Conservation (phyloP, 2,888 invertebrate species). For the Thyatira batis region DNA sequence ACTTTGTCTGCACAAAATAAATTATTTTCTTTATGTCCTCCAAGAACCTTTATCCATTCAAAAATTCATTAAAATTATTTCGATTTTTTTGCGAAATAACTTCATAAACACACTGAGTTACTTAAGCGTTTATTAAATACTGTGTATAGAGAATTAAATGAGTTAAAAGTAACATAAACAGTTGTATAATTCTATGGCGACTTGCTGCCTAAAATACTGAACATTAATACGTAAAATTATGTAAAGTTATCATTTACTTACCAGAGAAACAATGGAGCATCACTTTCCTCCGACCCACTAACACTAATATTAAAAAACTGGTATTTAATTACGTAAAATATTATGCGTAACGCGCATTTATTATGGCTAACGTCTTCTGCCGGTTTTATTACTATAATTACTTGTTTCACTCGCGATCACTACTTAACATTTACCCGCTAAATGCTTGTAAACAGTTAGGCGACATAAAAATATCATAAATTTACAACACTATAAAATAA, state of each 20-base stretch:
- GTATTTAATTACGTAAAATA: conserved; percentile 33
- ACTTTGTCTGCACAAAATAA: no score
- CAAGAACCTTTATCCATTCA: no score
- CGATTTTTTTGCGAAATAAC: no score
- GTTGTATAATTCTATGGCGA: no score
- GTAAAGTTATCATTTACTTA: conserved; percentile 27
- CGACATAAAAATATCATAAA: conserved; percentile 19
- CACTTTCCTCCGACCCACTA: conserved; percentile 17
- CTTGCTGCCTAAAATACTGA: neutral
- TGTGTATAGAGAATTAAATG: no score
- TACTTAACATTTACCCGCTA: conserved; percentile 9
- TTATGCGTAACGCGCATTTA: conserved; percentile 4
- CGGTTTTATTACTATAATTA: no score
- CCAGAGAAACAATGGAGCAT: conserved; percentile 26
- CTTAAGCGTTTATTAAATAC: no score
- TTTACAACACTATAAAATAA: conserved; percentile 18
- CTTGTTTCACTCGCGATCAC: conserved; percentile 17
- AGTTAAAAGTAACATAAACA: no score
- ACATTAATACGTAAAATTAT: conserved; percentile 2
- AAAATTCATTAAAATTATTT: no score
- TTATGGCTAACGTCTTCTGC: neutral
- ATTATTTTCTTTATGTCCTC: no score
- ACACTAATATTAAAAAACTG: conserved; percentile 6
- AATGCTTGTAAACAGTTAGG: conserved; percentile 23
- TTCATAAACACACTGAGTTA: no score